Percentiles rank a stretch among this genome's conserved stretches.
Evolutionary conservation across 2,888 invertebrate species (phyloP).

Genomic region (Dysmachus trigonus): DNA sequence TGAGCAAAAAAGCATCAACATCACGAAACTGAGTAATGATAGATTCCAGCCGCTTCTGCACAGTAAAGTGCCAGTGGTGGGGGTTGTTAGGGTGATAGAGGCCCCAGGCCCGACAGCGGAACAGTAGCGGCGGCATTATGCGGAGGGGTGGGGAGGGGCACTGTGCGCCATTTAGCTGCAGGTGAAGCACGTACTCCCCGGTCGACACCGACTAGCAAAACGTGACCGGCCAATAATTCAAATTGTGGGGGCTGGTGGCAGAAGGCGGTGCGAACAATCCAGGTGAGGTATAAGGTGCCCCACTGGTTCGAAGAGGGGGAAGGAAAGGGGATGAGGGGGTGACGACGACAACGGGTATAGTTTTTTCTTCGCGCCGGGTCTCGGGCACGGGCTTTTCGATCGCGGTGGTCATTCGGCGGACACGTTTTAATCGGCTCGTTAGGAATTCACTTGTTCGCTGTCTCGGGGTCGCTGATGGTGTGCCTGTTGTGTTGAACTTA

Average conservation of each 20-base stretch:
- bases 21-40: conserved; percentile 23
- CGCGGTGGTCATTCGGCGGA: conserved; percentile 8
- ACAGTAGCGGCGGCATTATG: background rate
- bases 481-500: background rate
- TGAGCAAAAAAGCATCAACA: conserved; percentile 22
- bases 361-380: background rate
- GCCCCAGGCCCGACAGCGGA: background rate
- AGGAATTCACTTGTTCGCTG: background rate
- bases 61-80: background rate
- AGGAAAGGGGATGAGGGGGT: too few species aligned
- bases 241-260: conserved; percentile 15
- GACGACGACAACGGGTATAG: background rate
- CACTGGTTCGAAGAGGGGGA: too few species aligned
- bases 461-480: background rate
- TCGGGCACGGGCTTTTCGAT: background rate
- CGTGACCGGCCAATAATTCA: conserved; percentile 22
- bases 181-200: conserved; percentile 20
- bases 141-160: background rate
- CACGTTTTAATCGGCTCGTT: conserved; percentile 7
- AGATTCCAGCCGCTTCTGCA: conserved; percentile 1
- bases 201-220: background rate
- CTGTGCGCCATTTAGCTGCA: background rate
- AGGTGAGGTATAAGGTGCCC: background rate
- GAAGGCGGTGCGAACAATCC: too few species aligned
- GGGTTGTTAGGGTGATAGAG: too few species aligned